Evolutionary conservation across 30 jellyfish, hydroid and myxozoan genomes (phyloP).

Genomic region (Aurelia aurita): DNA sequence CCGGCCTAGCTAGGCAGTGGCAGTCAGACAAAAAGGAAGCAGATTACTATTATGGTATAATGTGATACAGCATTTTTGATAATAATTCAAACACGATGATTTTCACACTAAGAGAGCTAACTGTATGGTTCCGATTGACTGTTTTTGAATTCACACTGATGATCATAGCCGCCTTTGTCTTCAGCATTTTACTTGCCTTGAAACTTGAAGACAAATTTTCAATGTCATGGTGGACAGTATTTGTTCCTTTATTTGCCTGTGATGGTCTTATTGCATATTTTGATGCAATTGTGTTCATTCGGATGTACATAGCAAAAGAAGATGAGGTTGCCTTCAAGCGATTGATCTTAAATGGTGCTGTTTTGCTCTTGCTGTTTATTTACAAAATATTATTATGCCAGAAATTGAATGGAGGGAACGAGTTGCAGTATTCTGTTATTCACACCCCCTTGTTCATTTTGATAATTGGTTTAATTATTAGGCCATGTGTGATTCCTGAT

Average conservation of each 20-base stretch:
- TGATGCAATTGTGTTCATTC: conserved; percentile 88
- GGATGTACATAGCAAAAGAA: conserved; percentile 78
- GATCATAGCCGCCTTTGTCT: conserved; percentile 52
- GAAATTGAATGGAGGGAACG: conserved; percentile 73
- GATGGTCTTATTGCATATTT: conserved; percentile 91
- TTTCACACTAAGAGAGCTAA: conserved; percentile 84
- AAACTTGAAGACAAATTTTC: conserved; percentile 70
- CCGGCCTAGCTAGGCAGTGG: too few relatives aligned
- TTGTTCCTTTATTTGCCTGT: conserved; percentile 86
- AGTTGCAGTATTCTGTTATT: conserved; percentile 71
- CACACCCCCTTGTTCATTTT: conserved; percentile 87
- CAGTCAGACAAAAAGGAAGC: too few relatives aligned
- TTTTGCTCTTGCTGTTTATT: conserved; percentile 73
- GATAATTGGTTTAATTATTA: conserved; percentile 71
- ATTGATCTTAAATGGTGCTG: conserved; percentile 72
- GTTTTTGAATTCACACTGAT: conserved; percentile 81
- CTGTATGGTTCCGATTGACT: conserved; percentile 83
- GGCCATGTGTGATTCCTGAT: conserved; percentile 91
- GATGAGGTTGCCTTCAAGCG: conserved; percentile 89
- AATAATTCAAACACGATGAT: conserved; percentile 48
- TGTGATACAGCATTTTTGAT: too few relatives aligned
- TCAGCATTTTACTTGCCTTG: conserved; percentile 79
- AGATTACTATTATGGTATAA: too few relatives aligned
- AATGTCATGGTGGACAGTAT: conserved; percentile 94
- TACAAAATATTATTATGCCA: conserved; percentile 90